These are phyloP conservation scores for Stegostoma tigrinum DNA, from an alignment of 2,113 vertebrate genomes.

Conservation along the genomic window DNA sequence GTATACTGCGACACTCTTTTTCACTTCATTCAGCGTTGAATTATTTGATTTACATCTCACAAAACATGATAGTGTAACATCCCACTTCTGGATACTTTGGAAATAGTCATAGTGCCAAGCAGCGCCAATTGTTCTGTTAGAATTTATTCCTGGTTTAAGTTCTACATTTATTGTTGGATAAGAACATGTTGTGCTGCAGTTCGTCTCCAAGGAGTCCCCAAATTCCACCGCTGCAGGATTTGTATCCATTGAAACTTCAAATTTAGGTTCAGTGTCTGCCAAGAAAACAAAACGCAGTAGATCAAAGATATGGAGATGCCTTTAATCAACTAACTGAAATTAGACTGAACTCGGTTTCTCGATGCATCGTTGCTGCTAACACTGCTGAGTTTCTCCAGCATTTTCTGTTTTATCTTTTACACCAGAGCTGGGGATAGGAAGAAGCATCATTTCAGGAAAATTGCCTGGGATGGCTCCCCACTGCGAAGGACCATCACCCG, in stretches of 20 bases:
- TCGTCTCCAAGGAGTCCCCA: background rate
- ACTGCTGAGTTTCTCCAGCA: no score
- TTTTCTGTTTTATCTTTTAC: no score
- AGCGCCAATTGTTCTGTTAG: background rate
- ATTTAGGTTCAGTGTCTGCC: no score
- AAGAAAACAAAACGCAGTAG: no score
- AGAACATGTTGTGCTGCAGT: background rate
- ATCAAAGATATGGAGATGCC: no score
- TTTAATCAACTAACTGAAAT: no score
- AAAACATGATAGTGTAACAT: background rate
- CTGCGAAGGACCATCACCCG: background rate
- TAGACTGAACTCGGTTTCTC: no score
- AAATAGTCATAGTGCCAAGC: background rate
- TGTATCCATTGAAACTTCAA: no score
- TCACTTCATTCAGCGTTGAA: background rate
- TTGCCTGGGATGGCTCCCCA: background rate
- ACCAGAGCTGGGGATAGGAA: background rate
- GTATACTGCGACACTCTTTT: background rate
- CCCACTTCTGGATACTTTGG: background rate
- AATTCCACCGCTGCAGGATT: background rate
- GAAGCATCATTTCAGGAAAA: background rate
- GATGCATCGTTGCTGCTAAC: no score
- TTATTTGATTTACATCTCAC: background rate
- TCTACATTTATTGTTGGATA: background rate
- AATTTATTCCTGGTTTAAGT: background rate